Evolutionary conservation across 2,888 invertebrate genomes (phyloP).

Genomic region (Melipona bicolor): DNA sequence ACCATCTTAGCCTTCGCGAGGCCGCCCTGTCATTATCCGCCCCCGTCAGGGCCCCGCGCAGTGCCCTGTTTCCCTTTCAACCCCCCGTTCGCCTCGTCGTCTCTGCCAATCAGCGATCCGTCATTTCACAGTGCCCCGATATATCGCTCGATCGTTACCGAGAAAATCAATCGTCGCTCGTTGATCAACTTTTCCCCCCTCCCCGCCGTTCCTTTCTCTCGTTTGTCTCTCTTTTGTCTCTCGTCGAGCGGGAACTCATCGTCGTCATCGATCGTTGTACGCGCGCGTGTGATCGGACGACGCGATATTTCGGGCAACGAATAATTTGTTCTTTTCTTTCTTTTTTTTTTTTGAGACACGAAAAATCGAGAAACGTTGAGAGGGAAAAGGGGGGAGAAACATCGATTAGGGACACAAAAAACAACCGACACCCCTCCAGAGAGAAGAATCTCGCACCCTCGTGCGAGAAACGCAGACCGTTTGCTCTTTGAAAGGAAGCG

Average conservation of each 20-base stretch:
- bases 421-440: slow-evolving; percentile 6
- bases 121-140: slow-evolving; percentile 78
- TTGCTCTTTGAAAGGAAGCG: slow-evolving; percentile 73
- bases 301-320: slow-evolving; percentile 39
- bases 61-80: slow-evolving; percentile 82
- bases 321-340: slow-evolving; percentile 37
- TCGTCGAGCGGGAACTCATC: too few species aligned
- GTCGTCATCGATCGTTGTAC: background rate
- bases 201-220: background rate
- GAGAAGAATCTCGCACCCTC: slow-evolving; percentile 43
- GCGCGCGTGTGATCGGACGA: slow-evolving; percentile 17
- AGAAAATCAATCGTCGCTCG: slow-evolving; percentile 48
- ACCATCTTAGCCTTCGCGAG: slow-evolving; percentile 74
- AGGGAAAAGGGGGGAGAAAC: background rate
- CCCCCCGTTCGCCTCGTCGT: slow-evolving; percentile 76
- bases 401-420: slow-evolving; percentile 51
- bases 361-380: slow-evolving; percentile 50
- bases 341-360: slow-evolving; percentile 25
- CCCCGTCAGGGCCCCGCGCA: slow-evolving; percentile 76
- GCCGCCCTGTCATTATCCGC: slow-evolving; percentile 84
- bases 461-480: slow-evolving; percentile 59
- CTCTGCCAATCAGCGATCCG: slow-evolving; percentile 82
- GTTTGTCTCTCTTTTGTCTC: too few species aligned
- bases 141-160: slow-evolving; percentile 70
- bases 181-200: slow-evolving; percentile 17